Conservation (phyloP, 2,797 vertebrate genomes). For the Threskiornis aethiopicus region DNA sequence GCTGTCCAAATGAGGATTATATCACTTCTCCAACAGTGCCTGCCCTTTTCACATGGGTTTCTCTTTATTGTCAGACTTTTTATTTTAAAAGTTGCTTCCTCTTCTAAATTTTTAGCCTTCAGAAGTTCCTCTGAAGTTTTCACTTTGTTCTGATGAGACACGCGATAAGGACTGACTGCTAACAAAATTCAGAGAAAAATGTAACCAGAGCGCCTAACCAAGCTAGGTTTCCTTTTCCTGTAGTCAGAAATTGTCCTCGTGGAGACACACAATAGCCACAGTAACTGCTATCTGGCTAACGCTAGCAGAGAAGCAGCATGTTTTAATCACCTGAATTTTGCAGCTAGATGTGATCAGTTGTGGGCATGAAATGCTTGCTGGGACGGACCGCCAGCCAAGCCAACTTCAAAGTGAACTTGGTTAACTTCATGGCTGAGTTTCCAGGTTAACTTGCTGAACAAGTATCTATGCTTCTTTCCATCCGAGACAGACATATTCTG, state of each 20-base stretch:
- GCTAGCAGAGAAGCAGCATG: neutral
- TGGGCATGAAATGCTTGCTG: neutral
- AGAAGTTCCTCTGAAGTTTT: conserved; percentile 3
- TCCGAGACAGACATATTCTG: neutral
- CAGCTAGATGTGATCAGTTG: neutral
- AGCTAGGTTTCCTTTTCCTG: conserved; percentile 79
- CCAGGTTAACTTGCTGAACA: neutral
- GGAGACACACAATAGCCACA: neutral
- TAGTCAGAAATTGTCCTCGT: conserved; percentile 18
- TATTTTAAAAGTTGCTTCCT: neutral
- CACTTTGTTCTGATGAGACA: conserved; percentile 27
- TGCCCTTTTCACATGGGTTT: neutral
- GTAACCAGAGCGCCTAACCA: conserved; percentile 74
- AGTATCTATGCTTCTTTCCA: neutral
- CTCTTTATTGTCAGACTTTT: neutral
- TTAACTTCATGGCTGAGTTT: neutral
- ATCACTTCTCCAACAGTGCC: neutral
- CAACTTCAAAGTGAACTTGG: neutral
- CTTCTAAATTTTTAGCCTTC: neutral
- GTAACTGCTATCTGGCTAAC: neutral
- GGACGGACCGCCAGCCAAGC: neutral
- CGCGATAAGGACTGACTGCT: conserved; percentile 4
- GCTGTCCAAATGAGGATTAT: neutral
- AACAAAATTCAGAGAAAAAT: conserved; percentile 80
- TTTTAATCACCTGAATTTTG: neutral